Base-by-base conservation (phyloP, 2,113 vertebrate genomes). In the Trinectes maculatus region DNA sequence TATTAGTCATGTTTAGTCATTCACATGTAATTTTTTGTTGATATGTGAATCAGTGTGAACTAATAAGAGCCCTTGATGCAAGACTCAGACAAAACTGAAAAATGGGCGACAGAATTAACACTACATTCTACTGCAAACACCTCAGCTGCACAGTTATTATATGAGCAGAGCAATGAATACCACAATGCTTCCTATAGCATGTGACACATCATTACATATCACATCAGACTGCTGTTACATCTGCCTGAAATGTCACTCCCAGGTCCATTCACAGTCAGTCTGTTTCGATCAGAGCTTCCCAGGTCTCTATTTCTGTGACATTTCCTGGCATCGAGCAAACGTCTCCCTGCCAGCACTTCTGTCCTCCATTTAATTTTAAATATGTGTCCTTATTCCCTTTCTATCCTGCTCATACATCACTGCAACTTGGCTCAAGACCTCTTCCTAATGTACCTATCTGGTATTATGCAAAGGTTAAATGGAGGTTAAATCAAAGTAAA, bases 401-500 rank as follows among this genome's bases (percentile, higher is more conserved):
- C 43, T 28, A 12, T 56, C 21, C 37, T 44, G 22, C 26, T 10
- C n/a, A 52, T 13, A 8, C 16, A 51, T 22, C 13, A 16, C 10
- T 19, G 22, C 28, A 40, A 31, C 40, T 39, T 56, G n/a, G 37
- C 29, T 56, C 59, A 63, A 13, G 40, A 29, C 9, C 13, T 21
- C 8, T 71, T 52, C 40, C 29, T 31, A 42, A 55, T 66, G 60
- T 25, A 60, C 59, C 39, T 60, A 44, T 64, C 51, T 62, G 61
- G 53, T 46, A 9, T 77, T 70, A 71, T 63, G 47, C 55, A 64
- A 82, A 74, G 63, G 69, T 77, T 69, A 53, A 75, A 69, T 72
- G 15, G 40, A 63, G 68, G 68, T 80, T 57, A 84, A 71, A 68
- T 62, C 36, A 64, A 74, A 79, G 67, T 60, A 80, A 74, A 85